phyloP scores from a whole-genome alignment of 2,113 vertebrate species.

The Tretioscincus oriximinensis region DNA sequence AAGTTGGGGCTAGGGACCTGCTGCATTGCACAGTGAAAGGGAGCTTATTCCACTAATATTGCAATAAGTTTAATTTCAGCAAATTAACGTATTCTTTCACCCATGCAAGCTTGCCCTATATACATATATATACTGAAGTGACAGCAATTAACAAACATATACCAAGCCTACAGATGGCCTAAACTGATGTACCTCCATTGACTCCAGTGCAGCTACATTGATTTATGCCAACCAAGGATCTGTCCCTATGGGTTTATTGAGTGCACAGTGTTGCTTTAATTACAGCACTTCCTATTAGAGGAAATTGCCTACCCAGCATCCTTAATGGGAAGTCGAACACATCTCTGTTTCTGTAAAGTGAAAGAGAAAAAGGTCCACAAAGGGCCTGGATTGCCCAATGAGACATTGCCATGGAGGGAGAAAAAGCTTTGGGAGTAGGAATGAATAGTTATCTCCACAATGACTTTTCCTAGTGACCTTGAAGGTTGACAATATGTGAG shows the following conservation, averaged over 20 bases:
- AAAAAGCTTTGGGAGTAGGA: not conserved
- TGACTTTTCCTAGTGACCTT: not conserved
- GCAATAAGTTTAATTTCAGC: not conserved
- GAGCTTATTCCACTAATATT: not conserved
- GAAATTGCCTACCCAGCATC: slow-evolving; percentile 27
- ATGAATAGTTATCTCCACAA: not conserved
- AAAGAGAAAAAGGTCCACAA: not conserved
- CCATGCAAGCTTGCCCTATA: not conserved
- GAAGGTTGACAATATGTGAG: too few relatives aligned
- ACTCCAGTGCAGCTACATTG: not conserved
- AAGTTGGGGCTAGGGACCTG: too few relatives aligned
- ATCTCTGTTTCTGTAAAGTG: slow-evolving; percentile 16
- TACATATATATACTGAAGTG: rapidly evolving
- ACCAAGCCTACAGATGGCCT: not conserved
- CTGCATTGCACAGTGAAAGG: too few relatives aligned
- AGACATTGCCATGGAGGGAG: not conserved
- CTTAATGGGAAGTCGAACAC: slow-evolving; percentile 27
- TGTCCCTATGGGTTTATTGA: slow-evolving; percentile 5
- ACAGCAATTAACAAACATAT: slow-evolving; percentile 16
- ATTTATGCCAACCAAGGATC: slow-evolving; percentile 27
- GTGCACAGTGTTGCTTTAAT: slow-evolving; percentile 31
- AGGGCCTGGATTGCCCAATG: not conserved
- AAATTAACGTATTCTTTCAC: not conserved
- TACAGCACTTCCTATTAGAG: slow-evolving; percentile 16
- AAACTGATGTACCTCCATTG: not conserved